Percentiles rank a stretch among this genome's conserved stretches.
These are phyloP conservation scores for Phyllotis vaccarum DNA, from an alignment of 2,797 vertebrate species.

Conservation along the genomic window DNA sequence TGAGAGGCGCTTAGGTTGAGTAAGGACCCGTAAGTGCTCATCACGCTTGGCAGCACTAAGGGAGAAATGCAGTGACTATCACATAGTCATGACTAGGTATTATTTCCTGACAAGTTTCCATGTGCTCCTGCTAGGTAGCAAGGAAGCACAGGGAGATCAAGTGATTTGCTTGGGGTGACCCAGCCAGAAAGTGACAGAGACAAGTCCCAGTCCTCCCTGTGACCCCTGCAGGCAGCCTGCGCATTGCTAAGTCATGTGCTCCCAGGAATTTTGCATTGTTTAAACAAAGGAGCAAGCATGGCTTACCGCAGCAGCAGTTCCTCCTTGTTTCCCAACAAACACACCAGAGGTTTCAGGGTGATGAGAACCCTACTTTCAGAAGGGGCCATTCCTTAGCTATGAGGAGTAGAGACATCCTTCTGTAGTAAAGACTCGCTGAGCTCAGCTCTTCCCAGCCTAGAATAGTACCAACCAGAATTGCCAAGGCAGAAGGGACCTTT, in stretches of 20 bases:
- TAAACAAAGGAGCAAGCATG: background rate
- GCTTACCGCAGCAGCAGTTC: background rate
- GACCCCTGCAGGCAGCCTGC: background rate
- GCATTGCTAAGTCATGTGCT: background rate
- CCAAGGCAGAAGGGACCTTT: conserved; percentile 33
- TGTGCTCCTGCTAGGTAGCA: background rate
- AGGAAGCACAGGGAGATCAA: background rate
- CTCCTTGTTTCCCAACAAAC: background rate
- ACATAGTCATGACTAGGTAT: background rate
- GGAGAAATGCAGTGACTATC: background rate
- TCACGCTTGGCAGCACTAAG: background rate
- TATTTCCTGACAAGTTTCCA: background rate
- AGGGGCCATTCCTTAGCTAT: background rate
- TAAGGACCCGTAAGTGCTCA: background rate
- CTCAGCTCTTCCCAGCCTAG: background rate
- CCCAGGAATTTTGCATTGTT: background rate
- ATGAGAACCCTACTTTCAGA: conserved; percentile 49
- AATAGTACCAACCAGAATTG: conserved; percentile 45
- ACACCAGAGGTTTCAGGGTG: conserved; percentile 29
- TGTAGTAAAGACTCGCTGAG: background rate
- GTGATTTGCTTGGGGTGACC: background rate
- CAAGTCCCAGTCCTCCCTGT: background rate
- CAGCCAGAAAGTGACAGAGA: background rate
- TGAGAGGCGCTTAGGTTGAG: background rate
- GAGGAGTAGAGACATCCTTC: background rate